A percentile compares a stretch with the other conserved stretches of the same genome.
phyloP scores from a whole-genome alignment of 1,140 invertebrate genomes.

The Lepidurus couesii region DNA sequence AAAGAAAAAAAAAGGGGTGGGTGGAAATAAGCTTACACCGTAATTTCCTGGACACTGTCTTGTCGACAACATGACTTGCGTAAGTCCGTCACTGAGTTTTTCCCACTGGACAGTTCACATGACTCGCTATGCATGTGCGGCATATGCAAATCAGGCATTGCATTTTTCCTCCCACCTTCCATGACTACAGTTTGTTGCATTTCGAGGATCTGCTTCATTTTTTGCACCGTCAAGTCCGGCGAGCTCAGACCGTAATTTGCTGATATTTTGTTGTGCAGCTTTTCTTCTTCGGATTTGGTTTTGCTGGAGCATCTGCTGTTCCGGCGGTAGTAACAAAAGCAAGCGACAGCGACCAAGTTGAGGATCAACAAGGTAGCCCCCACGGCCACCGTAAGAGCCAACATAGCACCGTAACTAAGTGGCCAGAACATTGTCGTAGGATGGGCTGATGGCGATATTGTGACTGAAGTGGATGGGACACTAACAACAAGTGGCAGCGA shows the following conservation, averaged over 20 bases:
- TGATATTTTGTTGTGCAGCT: slow-evolving; percentile 6
- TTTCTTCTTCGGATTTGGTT: neutral
- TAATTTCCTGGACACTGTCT: slow-evolving; percentile 19
- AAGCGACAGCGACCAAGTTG: slow-evolving; percentile 22
- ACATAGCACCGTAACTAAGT: slow-evolving; percentile 6
- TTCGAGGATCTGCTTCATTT: neutral
- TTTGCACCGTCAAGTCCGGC: neutral
- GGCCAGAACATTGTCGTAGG: slow-evolving; percentile 6
- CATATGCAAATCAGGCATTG: neutral
- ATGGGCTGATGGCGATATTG: neutral
- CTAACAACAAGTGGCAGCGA: neutral
- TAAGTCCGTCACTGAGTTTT: slow-evolving; percentile 1
- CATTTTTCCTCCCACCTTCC: neutral
- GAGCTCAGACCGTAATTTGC: neutral
- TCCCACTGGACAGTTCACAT: neutral
- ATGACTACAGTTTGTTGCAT: neutral
- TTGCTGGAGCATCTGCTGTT: neutral
- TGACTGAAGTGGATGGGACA: neutral
- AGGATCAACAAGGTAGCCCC: slow-evolving; percentile 25
- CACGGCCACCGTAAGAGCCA: slow-evolving; percentile 24
- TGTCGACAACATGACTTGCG: neutral
- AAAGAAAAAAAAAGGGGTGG: neutral
- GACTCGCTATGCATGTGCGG: slow-evolving; percentile 17
- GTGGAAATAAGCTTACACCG: neutral
- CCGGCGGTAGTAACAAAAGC: slow-evolving; percentile 20